Base-by-base conservation (phyloP, 2,113 vertebrate species). In the Rhinolophus ferrumequinum region DNA sequence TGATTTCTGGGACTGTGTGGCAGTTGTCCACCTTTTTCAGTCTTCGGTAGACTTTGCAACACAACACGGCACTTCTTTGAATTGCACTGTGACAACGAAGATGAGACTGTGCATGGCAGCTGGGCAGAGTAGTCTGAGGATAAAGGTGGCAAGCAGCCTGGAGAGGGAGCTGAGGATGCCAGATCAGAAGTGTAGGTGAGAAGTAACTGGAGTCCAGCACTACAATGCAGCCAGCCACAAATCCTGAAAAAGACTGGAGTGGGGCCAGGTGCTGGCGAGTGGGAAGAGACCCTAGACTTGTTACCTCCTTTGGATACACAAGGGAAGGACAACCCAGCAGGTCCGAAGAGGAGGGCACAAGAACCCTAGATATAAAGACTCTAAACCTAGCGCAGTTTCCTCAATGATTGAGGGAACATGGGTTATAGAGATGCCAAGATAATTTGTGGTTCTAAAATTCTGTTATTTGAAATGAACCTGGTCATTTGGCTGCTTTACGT, bases 281-380 rank as follows among this genome's bases (percentile, higher is more conserved):
- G 80, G 44, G 58, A 79, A 73, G 75, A 73, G 33, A 81, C 16
- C 28, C 52, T 70, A 47, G 18, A 82, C 50, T 93, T 16, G 47
- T 79, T 87, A 83, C 81, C 83, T 88, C 41, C 70, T 60, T 70
- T 92, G 66, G 50, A 69, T 76, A 41, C 85, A 83, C 64, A 83
- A 33, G n/a, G 54, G 79, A 84, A 88, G 69, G 67, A 56, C 33
- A 58, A 54, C 38, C 28, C 24, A 84, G 90, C 13, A 18, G 35
- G 16, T 91, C 60, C 79, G 83, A 89, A 83, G 60, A 54, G 41
- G 41, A 2, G 8, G 80, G 41, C 44, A 76, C 8, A 73, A 67
- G 72, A 73, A 72, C 26, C 6, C 28, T 66, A 35, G 5, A 72
- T 56, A 41, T 18, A 62, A 26, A 88, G 67, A 87, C 33, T 50